Evolutionary conservation across 2,888 invertebrate genomes (phyloP), one percentile per base, ranked within the genome.

Genomic region (Ormyrus labotus): DNA sequence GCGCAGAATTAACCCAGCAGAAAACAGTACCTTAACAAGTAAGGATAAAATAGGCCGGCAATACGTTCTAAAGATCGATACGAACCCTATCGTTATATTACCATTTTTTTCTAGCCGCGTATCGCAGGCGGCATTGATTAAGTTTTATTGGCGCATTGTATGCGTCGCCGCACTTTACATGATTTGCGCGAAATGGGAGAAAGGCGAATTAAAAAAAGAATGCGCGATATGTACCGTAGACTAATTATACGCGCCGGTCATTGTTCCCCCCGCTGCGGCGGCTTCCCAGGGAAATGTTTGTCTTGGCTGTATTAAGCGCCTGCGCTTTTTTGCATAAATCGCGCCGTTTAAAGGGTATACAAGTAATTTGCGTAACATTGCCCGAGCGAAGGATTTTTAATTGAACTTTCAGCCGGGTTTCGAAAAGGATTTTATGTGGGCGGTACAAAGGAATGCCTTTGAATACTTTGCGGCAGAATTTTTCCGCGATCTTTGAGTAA

Each of bases 101-200:
- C 51, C 60, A 4, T 53, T 47, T 74, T 55, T 64, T 19, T 50
- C 50, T 58, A 4, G 19, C 47, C 48, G 13, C 10, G 13, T 57
- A 6, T 11, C 50, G 4, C 68, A 76, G 65, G 72, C 48, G 60
- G 70, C 53, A 74, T 75, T 71, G 78, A 78, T 81, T 68, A 74
- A 76, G n/a, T 75, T 78, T 78, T 70, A 78, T 68, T 67, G 67
- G 55, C 47, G 55, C 53, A 75, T 75, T 78, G 65, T 81, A 68
- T 51, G 13, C 69, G 8, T 48, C 47, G 57, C 63, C 57, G 58
- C 74, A 4, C 78, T 81, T 73, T 76, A 64, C 63, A 55, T 64
- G 57, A 78, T 55, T 81, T 51, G 53, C n/a, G 67, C n/a, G 67
- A 61, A 51, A 78, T 63, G 75, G 10, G 67, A 79, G 72, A 73